These are phyloP conservation scores for Falco biarmicus DNA, from an alignment of 2,797 vertebrate genomes.

Conservation along the genomic window DNA sequence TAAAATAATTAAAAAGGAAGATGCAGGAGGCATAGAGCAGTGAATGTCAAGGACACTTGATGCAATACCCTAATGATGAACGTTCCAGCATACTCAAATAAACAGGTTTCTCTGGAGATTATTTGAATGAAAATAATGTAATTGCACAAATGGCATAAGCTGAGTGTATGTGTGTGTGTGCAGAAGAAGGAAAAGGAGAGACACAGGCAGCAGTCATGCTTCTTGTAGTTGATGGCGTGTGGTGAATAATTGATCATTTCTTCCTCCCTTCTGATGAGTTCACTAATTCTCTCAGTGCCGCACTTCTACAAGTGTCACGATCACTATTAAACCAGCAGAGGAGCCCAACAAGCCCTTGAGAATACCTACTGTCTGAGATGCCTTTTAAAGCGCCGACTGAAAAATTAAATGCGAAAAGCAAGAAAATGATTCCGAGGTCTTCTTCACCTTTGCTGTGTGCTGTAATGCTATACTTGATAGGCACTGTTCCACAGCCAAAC, in stretches of 20 bases:
- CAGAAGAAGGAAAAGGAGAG: background rate
- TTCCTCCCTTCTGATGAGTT: constrained; percentile 49
- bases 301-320: constrained; percentile 47
- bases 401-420: constrained; percentile 74
- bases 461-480: background rate
- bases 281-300: constrained; percentile 72
- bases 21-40: background rate
- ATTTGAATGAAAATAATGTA: constrained; percentile 69
- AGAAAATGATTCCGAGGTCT: constrained; percentile 41
- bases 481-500: background rate
- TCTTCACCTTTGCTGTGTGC: constrained; percentile 28
- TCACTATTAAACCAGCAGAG: constrained; percentile 66
- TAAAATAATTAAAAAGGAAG: constrained; percentile 57
- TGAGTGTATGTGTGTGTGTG: background rate
- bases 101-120: constrained; percentile 57
- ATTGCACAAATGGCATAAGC: constrained; percentile 59
- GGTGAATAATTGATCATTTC: constrained; percentile 77
- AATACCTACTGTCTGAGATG: constrained; percentile 36
- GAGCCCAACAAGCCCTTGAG: constrained; percentile 47
- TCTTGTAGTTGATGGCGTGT: constrained; percentile 44
- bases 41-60: constrained; percentile 58
- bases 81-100: constrained; percentile 46
- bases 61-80: constrained; percentile 25
- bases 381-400: constrained; percentile 60
- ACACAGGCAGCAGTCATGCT: constrained; percentile 45